phyloP scores from a whole-genome alignment of 2,797 vertebrate species.

The Spinus pinus region DNA sequence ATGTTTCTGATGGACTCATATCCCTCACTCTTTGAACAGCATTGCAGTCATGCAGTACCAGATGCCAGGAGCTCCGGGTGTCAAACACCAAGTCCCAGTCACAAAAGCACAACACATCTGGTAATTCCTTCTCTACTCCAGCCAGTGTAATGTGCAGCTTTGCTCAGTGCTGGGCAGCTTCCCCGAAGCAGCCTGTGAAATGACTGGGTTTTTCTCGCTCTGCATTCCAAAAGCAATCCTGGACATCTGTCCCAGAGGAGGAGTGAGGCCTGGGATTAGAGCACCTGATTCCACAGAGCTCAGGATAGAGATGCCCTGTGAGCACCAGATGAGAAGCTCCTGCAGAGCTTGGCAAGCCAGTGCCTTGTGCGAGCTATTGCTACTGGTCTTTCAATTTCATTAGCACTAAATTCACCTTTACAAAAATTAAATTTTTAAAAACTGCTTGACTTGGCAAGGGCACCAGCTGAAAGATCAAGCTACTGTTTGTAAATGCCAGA shows the following conservation, averaged over 20 bases:
- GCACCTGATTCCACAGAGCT: not conserved
- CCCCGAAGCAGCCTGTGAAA: not conserved
- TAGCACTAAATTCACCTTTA: slow-evolving; percentile 80
- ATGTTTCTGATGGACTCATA: not conserved
- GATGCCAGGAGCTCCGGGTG: not conserved
- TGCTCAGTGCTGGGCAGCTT: not conserved
- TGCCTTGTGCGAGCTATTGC: not conserved
- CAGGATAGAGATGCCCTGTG: not conserved
- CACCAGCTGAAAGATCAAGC: slow-evolving; percentile 71
- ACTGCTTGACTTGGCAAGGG: slow-evolving; percentile 78
- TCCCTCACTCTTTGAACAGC: not conserved
- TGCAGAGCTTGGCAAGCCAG: not conserved
- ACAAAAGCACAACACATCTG: not conserved
- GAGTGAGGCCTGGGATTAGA: not conserved
- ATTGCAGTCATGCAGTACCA: not conserved
- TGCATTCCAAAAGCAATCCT: not conserved
- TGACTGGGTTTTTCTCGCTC: accelerated
- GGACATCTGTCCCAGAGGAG: accelerated
- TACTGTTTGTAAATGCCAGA: slow-evolving; percentile 79
- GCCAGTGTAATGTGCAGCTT: not conserved
- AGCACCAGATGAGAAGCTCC: not conserved
- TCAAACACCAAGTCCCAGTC: not conserved
- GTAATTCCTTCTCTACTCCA: not conserved
- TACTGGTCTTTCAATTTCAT: slow-evolving; percentile 69
- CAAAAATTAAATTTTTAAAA: slow-evolving; percentile 74